Evolutionary conservation across 1,140 invertebrate species (phyloP), one percentile per base, ranked within the genome.

Genomic region (Tetramorium simillimum): DNA sequence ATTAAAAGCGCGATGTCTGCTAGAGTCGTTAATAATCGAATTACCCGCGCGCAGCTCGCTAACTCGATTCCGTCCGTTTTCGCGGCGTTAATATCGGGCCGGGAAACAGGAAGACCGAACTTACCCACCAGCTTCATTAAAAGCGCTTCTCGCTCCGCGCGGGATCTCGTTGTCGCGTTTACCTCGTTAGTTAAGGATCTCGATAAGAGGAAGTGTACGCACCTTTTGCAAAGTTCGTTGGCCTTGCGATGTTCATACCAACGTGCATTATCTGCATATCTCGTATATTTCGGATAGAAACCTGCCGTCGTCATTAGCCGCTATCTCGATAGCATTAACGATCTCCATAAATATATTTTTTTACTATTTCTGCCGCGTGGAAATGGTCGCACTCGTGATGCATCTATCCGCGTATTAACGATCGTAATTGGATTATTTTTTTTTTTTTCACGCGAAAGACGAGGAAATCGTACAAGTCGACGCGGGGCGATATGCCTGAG

Each of bases 81-180:
- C 84, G 51, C 87, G 37, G 70, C 67, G 89, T 93, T 93, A 92
- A 90, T 91, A 92, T 90, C 82, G 87, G 86, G 49, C 49, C 87
- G 58, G 72, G 78, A 86, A 87, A 91, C 70, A 87, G 87, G 67
- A 88, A 56, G 80, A 28, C 75, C 89, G 88, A 90, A 86, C 87
- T 88, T 82, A 67, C 51, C 70, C 65, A 53, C 85, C 78, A 84
- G 87, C 88, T 92, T 92, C 85, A 87, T 93, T 93, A 92, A 91
- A 86, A 76, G 51, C 85, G 53, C 69, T 65, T 69, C 89, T 58
- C 21, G 63, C 60, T 65, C n/a, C 88, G 33, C 37, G 28, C 86
- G 63, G 10, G 58, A 67, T 46, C 53, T 58, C 62, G 67, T 62
- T 58, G 49, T 21, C 62, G 70, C 21, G 37, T 69, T 80, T 62